Conservation (phyloP, 1,140 invertebrate species). For the Stegodyphus mimosarum region DNA sequence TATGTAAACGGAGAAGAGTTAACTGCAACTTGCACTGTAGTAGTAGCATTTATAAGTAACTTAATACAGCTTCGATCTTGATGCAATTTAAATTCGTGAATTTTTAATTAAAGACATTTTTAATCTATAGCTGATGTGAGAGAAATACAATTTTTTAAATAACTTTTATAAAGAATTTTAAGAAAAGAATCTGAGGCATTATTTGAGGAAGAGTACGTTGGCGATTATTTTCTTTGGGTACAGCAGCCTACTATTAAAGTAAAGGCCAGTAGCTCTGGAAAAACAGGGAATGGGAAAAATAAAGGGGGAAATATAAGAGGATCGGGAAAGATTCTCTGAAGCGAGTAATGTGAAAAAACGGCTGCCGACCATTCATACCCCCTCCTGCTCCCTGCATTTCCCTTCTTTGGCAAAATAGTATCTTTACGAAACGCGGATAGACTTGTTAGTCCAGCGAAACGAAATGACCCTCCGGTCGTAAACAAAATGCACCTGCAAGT, state of each 20-base stretch:
- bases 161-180: not conserved
- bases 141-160: not conserved
- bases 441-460: constrained; percentile 7
- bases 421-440: constrained; percentile 8
- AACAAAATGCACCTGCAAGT: constrained; percentile 48
- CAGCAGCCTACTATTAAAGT: not conserved
- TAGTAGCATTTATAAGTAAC: no score
- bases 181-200: not conserved
- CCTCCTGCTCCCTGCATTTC: not conserved
- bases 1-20: no score
- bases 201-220: no score
- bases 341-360: constrained; percentile 43
- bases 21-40: no score
- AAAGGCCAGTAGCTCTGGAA: constrained; percentile 7
- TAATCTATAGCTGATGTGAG: not conserved
- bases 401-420: not conserved
- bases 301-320: not conserved
- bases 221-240: no score
- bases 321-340: constrained; percentile 10
- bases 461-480: not conserved
- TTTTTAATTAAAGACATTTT: not conserved
- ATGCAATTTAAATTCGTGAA: no score
- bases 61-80: no score
- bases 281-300: not conserved
- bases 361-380: not conserved